These are phyloP conservation scores for Rana temporaria DNA, from an alignment of 2,113 vertebrate species.

Conservation along the genomic window DNA sequence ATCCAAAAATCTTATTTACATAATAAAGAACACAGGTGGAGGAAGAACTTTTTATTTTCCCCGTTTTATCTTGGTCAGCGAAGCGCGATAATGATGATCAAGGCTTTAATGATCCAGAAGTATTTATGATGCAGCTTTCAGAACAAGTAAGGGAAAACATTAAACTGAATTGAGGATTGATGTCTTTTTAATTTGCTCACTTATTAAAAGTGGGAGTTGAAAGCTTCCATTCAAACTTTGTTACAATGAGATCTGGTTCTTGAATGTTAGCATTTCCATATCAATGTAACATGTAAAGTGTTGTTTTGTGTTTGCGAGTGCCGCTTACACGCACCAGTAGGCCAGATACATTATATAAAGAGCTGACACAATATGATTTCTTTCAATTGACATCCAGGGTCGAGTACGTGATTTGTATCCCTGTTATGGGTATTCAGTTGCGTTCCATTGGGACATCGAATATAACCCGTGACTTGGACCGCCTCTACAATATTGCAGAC, in stretches of 20 bases:
- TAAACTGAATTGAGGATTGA: conserved; percentile 16
- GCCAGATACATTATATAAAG: too few species aligned
- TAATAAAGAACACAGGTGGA: conserved; percentile 35
- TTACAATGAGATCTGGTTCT: background rate
- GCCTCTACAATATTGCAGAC: too few species aligned
- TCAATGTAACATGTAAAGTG: conserved; percentile 4
- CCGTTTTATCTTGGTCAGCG: conserved; percentile 30
- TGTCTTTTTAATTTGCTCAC: conserved; percentile 33
- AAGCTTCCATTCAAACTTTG: conserved; percentile 11
- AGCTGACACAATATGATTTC: too few species aligned
- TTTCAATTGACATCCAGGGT: too few species aligned
- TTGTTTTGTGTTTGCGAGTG: background rate
- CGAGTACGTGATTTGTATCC: too few species aligned
- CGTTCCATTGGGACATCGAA: too few species aligned
- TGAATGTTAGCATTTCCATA: conserved; percentile 53
- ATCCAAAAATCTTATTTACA: conserved; percentile 3
- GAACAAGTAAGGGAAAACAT: conserved; percentile 3
- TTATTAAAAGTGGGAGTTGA: conserved; percentile 10
- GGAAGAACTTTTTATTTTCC: background rate
- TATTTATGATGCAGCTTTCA: conserved; percentile 6
- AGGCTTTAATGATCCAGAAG: conserved; percentile 26
- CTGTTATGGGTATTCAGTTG: too few species aligned
- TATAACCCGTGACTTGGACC: too few species aligned
- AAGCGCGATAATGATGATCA: conserved; percentile 31
- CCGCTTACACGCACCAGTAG: background rate